A percentile compares a stretch with the other conserved stretches of the same genome.
These are phyloP conservation scores for Emydoidea blandingii DNA, from an alignment of 2,797 vertebrate species.

Conservation along the genomic window DNA sequence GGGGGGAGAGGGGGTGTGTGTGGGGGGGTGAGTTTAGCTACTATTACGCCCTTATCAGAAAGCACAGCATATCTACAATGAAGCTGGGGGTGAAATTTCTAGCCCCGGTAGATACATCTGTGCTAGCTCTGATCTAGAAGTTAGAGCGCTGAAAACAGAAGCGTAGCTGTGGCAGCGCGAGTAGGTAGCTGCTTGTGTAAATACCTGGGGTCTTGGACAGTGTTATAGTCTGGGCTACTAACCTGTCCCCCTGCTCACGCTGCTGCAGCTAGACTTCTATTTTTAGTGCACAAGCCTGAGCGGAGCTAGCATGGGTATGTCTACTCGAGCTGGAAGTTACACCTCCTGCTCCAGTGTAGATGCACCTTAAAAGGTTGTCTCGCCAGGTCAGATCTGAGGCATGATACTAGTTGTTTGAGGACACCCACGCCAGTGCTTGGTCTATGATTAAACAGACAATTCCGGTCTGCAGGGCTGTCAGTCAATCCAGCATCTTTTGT, in stretches of 20 bases:
- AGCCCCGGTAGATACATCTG: background rate
- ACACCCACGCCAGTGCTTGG: background rate
- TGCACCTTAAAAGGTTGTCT: background rate
- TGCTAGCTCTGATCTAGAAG: background rate
- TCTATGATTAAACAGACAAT: constrained; percentile 6
- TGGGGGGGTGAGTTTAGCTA: background rate
- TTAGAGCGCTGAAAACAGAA: background rate
- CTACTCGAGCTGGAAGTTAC: background rate
- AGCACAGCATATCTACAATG: background rate
- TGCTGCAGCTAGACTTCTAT: background rate
- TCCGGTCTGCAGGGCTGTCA: background rate
- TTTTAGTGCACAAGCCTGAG: background rate
- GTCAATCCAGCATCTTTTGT: background rate
- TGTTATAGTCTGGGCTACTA: background rate
- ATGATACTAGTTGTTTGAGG: background rate
- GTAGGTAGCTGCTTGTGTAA: background rate
- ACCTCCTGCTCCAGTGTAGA: background rate
- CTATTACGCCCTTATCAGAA: background rate
- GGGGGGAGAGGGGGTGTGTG: background rate
- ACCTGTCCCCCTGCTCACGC: background rate
- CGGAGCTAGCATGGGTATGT: background rate
- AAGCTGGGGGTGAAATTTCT: background rate
- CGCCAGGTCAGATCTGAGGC: background rate
- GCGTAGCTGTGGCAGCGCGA: background rate
- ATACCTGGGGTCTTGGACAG: background rate